These are phyloP conservation scores for Lasioglossum calceatum DNA, from an alignment of 2,888 invertebrate species.

Conservation along the genomic window DNA sequence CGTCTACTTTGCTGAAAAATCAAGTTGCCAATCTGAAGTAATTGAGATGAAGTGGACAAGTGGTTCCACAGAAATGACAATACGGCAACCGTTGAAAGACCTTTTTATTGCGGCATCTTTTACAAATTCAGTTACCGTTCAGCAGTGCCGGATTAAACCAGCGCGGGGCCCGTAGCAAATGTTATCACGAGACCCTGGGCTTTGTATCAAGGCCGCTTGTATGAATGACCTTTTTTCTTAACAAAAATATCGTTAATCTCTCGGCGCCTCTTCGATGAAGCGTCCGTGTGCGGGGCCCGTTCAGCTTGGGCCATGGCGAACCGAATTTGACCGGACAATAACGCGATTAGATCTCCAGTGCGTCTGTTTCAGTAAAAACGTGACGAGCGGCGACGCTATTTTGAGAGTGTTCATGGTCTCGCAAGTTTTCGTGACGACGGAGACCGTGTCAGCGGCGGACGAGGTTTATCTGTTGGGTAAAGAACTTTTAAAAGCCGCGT, in stretches of 20 bases:
- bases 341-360: background rate
- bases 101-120: background rate
- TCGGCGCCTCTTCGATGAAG: too few species aligned
- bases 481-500: background rate
- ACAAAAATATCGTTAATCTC: too few species aligned
- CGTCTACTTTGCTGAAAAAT: too few species aligned
- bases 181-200: too few species aligned
- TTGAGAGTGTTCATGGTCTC: constrained; percentile 57
- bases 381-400: constrained; percentile 28
- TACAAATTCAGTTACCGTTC: background rate
- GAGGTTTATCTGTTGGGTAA: constrained; percentile 64
- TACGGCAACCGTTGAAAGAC: background rate
- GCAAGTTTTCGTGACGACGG: constrained; percentile 19
- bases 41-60: too few species aligned
- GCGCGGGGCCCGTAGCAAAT: too few species aligned
- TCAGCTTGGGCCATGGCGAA: too few species aligned
- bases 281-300: too few species aligned
- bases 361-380: constrained; percentile 51
- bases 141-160: too few species aligned
- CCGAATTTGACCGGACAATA: background rate
- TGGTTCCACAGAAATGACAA: background rate
- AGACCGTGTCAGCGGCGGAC: constrained; percentile 51
- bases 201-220: too few species aligned
- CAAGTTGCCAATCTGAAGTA: too few species aligned
- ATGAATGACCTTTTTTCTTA: too few species aligned